phyloP scores from a whole-genome alignment of 1,140 invertebrate species.

The Pantala flavescens region DNA sequence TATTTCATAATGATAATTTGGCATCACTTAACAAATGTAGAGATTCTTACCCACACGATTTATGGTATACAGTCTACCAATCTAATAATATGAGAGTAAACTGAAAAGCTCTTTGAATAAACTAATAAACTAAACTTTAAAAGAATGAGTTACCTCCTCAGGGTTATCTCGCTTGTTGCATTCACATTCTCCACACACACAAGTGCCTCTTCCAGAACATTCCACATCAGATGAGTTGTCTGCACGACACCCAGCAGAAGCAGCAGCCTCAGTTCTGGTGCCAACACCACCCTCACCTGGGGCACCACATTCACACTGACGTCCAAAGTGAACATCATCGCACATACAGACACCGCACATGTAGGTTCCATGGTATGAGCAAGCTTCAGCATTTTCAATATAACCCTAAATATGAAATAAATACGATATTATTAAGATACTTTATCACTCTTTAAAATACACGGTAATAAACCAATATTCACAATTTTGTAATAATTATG shows the following conservation, averaged over 20 bases:
- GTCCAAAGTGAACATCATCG: conserved; percentile 63
- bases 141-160: conserved; percentile 42
- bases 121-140: too few relatives aligned
- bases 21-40: too few relatives aligned
- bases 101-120: too few relatives aligned
- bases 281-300: conserved; percentile 15
- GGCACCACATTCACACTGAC: conserved; percentile 73
- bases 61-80: too few relatives aligned
- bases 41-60: too few relatives aligned
- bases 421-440: not conserved
- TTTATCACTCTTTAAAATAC: not conserved
- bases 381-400: conserved; percentile 42
- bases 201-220: conserved; percentile 65
- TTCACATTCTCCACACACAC: conserved; percentile 70
- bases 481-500: too few relatives aligned
- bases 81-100: too few relatives aligned
- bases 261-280: conserved; percentile 28
- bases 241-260: conserved; percentile 55
- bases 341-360: conserved; percentile 87
- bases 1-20: too few relatives aligned
- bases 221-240: conserved; percentile 57
- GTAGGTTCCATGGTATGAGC: conserved; percentile 53
- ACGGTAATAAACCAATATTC: too few relatives aligned
- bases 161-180: conserved; percentile 46
- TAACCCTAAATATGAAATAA: conserved; percentile 29